These are phyloP conservation scores for Rhinolophus ferrumequinum DNA, from an alignment of 2,113 vertebrate genomes.

Conservation along the genomic window DNA sequence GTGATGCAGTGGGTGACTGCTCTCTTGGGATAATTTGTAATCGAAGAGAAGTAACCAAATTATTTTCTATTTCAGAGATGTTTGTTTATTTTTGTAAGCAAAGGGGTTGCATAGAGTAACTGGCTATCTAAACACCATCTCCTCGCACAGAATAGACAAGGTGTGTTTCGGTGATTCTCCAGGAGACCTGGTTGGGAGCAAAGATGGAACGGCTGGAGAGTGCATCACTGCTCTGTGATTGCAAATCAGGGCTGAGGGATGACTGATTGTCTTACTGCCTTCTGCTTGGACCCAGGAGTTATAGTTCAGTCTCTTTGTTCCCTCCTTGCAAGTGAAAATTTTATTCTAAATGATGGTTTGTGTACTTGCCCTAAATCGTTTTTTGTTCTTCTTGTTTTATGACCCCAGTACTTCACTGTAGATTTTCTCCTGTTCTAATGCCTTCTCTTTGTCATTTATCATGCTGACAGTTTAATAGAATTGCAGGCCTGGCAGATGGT, in stretches of 20 bases:
- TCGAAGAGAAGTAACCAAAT: conserved; percentile 37
- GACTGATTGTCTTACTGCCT: background rate
- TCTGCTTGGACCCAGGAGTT: background rate
- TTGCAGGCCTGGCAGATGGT: conserved; percentile 68
- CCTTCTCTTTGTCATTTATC: conserved; percentile 70
- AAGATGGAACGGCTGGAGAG: background rate
- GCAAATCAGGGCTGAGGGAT: background rate
- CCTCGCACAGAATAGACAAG: background rate
- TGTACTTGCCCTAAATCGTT: conserved; percentile 59
- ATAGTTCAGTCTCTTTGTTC: conserved; percentile 17
- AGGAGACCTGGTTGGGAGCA: background rate
- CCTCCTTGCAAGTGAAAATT: conserved; percentile 32
- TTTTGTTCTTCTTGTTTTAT: conserved; percentile 71
- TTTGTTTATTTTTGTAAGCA: conserved; percentile 29
- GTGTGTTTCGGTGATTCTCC: background rate
- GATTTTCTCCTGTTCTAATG: conserved; percentile 59
- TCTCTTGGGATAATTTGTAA: conserved; percentile 59
- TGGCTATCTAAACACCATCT: background rate
- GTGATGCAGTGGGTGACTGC: background rate
- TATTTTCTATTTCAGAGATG: conserved; percentile 50
- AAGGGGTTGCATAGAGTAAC: background rate
- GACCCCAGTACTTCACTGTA: conserved; percentile 27
- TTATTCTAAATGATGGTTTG: conserved; percentile 65
- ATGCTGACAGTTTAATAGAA: conserved; percentile 78
- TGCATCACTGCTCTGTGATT: background rate